Conservation (phyloP, 2,888 invertebrate genomes). For the Cremastinae sp. region DNA sequence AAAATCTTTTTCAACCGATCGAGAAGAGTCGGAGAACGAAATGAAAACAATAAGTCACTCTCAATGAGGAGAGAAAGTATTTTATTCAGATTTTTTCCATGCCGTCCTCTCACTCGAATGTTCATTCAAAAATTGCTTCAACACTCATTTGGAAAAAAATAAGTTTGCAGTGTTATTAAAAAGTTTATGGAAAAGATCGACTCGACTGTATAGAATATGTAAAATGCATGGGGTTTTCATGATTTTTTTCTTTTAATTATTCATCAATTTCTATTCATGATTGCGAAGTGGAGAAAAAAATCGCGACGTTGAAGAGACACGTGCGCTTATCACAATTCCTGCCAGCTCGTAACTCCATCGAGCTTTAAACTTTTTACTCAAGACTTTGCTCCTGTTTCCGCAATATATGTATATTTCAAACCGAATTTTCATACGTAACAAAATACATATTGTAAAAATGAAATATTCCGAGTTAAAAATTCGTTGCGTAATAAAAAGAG, state of each 20-base stretch:
- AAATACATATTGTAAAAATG: neutral
- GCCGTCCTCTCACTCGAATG: no score
- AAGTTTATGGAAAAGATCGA: no score
- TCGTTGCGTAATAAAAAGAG: neutral
- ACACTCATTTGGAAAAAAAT: neutral
- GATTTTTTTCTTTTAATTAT: neutral
- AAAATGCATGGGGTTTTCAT: neutral
- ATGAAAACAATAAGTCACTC: no score
- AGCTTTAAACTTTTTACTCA: slow-evolving; percentile 53
- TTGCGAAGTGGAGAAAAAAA: neutral
- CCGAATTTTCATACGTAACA: neutral
- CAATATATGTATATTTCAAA: neutral
- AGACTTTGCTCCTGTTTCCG: slow-evolving; percentile 6
- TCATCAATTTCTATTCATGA: neutral
- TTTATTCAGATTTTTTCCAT: no score
- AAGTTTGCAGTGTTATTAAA: no score
- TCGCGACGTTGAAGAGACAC: slow-evolving; percentile 32
- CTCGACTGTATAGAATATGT: no score
- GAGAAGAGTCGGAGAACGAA: neutral
- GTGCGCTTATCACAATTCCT: slow-evolving; percentile 35
- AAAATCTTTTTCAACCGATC: neutral
- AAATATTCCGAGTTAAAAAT: neutral
- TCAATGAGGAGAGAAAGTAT: no score
- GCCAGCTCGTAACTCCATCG: slow-evolving; percentile 35
- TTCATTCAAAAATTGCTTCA: neutral